phyloP scores from a whole-genome alignment of 2,797 vertebrate species.

The Enteromius radiatus region DNA sequence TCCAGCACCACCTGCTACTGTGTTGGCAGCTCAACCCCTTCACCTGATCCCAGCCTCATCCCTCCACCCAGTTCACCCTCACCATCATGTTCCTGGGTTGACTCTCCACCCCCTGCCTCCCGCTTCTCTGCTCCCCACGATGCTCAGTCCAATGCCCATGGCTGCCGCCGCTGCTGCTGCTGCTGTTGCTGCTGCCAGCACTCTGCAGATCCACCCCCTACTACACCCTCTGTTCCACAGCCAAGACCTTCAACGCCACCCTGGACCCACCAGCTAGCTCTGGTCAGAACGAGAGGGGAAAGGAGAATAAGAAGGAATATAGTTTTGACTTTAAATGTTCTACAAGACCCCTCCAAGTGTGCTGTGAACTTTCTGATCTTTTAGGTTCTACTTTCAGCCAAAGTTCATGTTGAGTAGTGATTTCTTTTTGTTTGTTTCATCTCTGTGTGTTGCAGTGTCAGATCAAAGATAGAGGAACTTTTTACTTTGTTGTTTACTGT shows the following conservation, averaged over 20 bases:
- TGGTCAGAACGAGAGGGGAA: slow-evolving; percentile 10
- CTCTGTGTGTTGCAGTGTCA: slow-evolving; percentile 25
- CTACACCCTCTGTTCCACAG: slow-evolving; percentile 83
- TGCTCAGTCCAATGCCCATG: slow-evolving; percentile 82
- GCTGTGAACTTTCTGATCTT: slow-evolving; percentile 3
- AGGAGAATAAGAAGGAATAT: not conserved
- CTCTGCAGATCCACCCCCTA: slow-evolving; percentile 77
- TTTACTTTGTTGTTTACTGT: slow-evolving; percentile 20
- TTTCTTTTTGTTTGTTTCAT: slow-evolving; percentile 23
- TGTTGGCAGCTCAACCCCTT: slow-evolving; percentile 80
- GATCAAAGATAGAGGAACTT: not conserved
- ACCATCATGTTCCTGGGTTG: slow-evolving; percentile 71
- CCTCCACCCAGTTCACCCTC: slow-evolving; percentile 74
- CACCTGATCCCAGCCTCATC: slow-evolving; percentile 79
- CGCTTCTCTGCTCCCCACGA: slow-evolving; percentile 76
- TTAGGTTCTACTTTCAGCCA: slow-evolving; percentile 42
- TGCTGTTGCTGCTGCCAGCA: slow-evolving; percentile 69
- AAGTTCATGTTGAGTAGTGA: slow-evolving; percentile 46
- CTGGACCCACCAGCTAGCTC: slow-evolving; percentile 68
- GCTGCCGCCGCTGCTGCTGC: slow-evolving; percentile 74
- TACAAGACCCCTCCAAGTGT: not conserved
- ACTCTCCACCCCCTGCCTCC: slow-evolving; percentile 76
- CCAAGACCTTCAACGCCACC: slow-evolving; percentile 77
- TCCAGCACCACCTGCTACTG: slow-evolving; percentile 79
- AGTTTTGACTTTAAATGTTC: not conserved